Conservation (phyloP, 2,113 vertebrate genomes). For the Elanus axillaris region DNA sequence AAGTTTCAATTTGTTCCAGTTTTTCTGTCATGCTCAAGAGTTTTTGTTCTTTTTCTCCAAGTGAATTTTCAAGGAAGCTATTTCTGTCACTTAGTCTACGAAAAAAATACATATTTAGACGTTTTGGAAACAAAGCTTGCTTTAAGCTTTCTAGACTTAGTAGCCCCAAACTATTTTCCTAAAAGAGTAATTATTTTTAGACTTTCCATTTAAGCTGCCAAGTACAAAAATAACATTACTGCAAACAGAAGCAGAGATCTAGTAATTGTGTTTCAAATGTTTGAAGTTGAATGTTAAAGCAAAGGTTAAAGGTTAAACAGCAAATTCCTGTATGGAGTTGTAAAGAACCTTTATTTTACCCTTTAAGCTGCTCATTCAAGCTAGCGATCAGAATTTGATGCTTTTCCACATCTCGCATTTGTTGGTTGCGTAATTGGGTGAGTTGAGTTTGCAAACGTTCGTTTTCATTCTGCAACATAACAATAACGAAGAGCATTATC, state of each 20-base stretch:
- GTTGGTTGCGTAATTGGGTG: conserved; percentile 74
- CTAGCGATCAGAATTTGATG: conserved; percentile 79
- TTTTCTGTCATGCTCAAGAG: conserved; percentile 74
- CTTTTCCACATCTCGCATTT: conserved; percentile 80
- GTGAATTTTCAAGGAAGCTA: conserved; percentile 81
- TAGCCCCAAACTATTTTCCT: background rate
- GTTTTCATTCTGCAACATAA: conserved; percentile 78
- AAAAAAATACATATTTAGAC: background rate
- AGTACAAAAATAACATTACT: background rate
- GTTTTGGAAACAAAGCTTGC: background rate
- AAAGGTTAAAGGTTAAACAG: no score
- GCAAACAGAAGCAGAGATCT: background rate
- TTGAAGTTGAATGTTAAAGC: background rate
- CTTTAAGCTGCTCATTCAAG: conserved; percentile 84
- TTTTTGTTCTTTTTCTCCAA: conserved; percentile 85
- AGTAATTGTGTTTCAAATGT: background rate
- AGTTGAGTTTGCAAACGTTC: conserved; percentile 84
- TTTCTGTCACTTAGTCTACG: conserved; percentile 80
- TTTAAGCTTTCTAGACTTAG: background rate
- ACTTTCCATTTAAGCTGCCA: background rate
- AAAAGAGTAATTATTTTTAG: background rate
- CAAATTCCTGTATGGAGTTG: background rate
- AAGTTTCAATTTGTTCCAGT: conserved; percentile 73
- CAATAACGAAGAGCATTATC: background rate
- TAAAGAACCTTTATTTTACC: conserved; percentile 62